These are phyloP conservation scores for Craterocephalus amniculus DNA, from an alignment of 2,797 vertebrate genomes.

Conservation along the genomic window DNA sequence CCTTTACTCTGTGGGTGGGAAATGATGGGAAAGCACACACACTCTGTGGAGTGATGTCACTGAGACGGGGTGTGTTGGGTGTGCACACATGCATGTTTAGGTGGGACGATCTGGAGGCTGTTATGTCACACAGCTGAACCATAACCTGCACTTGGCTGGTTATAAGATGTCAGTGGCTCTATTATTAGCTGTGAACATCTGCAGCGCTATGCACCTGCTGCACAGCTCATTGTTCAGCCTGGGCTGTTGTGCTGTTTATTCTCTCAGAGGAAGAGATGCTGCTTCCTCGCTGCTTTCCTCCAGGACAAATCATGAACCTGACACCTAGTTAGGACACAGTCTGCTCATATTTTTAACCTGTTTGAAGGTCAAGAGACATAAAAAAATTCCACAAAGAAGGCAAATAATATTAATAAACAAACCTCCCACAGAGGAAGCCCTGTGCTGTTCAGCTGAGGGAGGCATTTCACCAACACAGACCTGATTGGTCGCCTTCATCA, in stretches of 20 bases:
- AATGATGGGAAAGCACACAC: constrained; percentile 21
- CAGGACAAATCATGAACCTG: constrained; percentile 19
- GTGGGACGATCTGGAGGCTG: not conserved
- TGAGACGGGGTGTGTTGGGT: constrained; percentile 4
- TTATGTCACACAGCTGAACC: not conserved
- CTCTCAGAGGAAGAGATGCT: constrained; percentile 54
- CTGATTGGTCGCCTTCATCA: not conserved
- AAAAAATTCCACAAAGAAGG: too few species aligned
- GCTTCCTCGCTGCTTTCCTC: constrained; percentile 40
- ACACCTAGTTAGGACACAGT: not conserved
- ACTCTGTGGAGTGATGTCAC: constrained; percentile 3
- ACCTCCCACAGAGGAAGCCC: not conserved
- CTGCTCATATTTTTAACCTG: constrained; percentile 2
- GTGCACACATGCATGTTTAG: constrained; percentile 5
- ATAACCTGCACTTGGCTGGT: not conserved
- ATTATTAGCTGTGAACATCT: constrained; percentile 34
- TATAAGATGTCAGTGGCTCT: constrained; percentile 11
- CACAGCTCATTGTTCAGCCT: constrained; percentile 19
- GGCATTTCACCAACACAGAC: too few species aligned
- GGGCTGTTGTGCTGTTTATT: constrained; percentile 19
- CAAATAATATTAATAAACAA: not conserved
- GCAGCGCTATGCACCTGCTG: constrained; percentile 13
- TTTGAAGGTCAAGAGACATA: not conserved
- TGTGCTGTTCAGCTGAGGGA: not conserved
- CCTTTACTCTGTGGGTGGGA: not conserved